A percentile compares a stretch with the other conserved stretches of the same genome.
Conservation (phyloP, 2,888 invertebrate genomes). For the Ceratothoa steindachneri region DNA sequence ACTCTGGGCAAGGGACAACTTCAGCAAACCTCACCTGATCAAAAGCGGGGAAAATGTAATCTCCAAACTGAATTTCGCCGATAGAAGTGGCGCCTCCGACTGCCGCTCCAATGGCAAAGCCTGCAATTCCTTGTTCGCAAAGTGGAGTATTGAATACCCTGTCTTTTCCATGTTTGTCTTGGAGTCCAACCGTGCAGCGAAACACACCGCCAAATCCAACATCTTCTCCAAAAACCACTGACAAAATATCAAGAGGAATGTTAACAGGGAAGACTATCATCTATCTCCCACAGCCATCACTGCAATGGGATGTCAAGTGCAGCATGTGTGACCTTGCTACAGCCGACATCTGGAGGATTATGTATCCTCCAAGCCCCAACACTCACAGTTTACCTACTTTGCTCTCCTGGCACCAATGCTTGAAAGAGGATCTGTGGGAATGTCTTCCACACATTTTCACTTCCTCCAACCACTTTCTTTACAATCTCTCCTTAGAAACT, state of each 20-base stretch:
- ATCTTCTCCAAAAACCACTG: conserved; percentile 90
- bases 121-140: conserved; percentile 94
- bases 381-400: no score
- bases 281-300: no score
- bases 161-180: conserved; percentile 85
- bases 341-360: no score
- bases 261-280: background rate
- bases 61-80: conserved; percentile 98
- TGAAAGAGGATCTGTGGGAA: no score
- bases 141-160: conserved; percentile 96
- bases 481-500: no score
- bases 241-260: background rate
- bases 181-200: conserved; percentile 85
- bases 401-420: no score
- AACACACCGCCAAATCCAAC: conserved; percentile 98
- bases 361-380: no score
- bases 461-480: no score
- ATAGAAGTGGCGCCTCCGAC: conserved; percentile 87
- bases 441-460: no score
- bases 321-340: no score
- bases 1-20: no score
- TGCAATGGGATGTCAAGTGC: no score
- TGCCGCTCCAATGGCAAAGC: conserved; percentile 92
- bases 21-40: conserved; percentile 69
- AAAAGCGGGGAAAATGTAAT: conserved; percentile 98